phyloP scores from a whole-genome alignment of 2,888 invertebrate species.

The Archaeoteleia sp. region DNA sequence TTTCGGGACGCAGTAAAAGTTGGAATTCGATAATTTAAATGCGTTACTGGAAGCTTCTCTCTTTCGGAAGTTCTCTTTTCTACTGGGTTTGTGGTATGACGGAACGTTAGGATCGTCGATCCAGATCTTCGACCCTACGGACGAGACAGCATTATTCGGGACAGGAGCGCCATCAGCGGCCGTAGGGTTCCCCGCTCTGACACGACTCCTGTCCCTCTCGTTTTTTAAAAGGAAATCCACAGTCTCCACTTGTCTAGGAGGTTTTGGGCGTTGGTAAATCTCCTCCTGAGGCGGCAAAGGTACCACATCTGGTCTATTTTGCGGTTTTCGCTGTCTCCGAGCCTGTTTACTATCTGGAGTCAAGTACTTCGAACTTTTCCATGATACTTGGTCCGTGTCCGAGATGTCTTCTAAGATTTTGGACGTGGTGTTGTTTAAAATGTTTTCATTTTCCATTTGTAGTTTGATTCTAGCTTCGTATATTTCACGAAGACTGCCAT shows the following conservation, averaged over 20 bases:
- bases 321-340: constrained; percentile 81
- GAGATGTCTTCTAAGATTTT: constrained; percentile 52
- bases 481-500: constrained; percentile 84
- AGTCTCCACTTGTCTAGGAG: constrained; percentile 27
- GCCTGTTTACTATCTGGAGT: constrained; percentile 85
- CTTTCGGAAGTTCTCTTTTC: constrained; percentile 1
- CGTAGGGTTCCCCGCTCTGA: constrained; percentile 72
- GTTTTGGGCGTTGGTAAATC: constrained; percentile 39
- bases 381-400: constrained; percentile 54
- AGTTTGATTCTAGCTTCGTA: constrained; percentile 78
- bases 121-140: constrained; percentile 62
- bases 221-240: constrained; percentile 79
- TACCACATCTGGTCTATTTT: constrained; percentile 81
- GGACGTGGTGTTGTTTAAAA: constrained; percentile 33
- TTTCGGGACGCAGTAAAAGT: constrained; percentile 22
- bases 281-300: constrained; percentile 80
- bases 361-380: constrained; percentile 71
- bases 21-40: constrained; percentile 24
- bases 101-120: constrained; percentile 13
- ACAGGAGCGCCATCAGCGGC: constrained; percentile 73
- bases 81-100: constrained; percentile 24
- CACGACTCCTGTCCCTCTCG: constrained; percentile 79
- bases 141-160: constrained; percentile 55
- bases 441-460: constrained; percentile 48
- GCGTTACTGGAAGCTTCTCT: neutral